Percentiles rank a stretch among this genome's conserved stretches.
Evolutionary conservation across 2,797 vertebrate species (phyloP).

Genomic region (Enteromius unitaeniatus): DNA sequence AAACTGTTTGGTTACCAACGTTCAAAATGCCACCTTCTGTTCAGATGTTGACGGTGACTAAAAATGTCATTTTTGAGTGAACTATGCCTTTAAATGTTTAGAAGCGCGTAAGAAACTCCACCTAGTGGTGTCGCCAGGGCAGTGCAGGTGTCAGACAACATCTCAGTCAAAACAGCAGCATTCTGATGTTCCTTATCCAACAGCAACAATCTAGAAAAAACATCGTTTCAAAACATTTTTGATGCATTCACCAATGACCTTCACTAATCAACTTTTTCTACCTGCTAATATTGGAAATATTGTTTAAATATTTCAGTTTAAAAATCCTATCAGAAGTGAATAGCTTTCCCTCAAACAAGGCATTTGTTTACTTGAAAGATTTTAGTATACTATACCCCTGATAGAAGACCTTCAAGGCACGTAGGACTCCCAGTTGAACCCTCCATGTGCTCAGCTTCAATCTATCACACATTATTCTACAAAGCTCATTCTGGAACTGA

Average conservation of each 20-base stretch:
- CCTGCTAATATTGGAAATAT: not conserved
- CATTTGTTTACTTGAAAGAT: not conserved
- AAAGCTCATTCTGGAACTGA: conserved; percentile 88
- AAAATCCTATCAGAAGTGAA: not conserved
- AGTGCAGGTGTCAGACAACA: conserved; percentile 90
- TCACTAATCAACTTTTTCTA: not conserved
- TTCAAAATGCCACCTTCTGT: not conserved
- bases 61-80: not conserved
- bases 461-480: conserved; percentile 90
- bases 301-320: too few species aligned
- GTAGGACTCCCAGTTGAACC: conserved; percentile 91
- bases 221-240: not conserved
- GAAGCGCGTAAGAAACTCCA: conserved; percentile 62
- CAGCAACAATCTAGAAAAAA: conserved; percentile 83
- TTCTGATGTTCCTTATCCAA: conserved; percentile 86
- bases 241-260: not conserved
- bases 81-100: not conserved
- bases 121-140: conserved; percentile 92
- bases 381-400: conserved; percentile 80
- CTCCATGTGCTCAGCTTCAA: conserved; percentile 95
- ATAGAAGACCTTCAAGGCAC: conserved; percentile 93
- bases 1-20: not conserved
- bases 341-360: not conserved
- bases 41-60: not conserved
- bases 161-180: conserved; percentile 81